Evolutionary conservation across 2,113 vertebrate genomes (phyloP).

Genomic region (Andinoacara biseriatus): DNA sequence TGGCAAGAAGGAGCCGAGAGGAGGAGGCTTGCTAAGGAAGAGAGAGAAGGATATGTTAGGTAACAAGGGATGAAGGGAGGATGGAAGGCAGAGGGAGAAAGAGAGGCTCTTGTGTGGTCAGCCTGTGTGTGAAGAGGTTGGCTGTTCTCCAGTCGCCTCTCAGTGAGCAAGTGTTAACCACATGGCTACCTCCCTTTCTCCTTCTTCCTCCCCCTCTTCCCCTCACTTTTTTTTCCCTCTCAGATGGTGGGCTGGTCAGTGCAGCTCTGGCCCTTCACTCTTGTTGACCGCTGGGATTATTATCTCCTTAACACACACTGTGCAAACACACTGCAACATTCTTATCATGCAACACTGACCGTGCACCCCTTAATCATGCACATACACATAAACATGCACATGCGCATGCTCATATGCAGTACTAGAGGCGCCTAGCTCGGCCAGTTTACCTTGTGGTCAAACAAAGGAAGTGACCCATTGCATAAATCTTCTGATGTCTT

Average conservation of each 20-base stretch:
- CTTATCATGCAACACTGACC: conserved; percentile 64
- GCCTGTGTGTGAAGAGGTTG: conserved; percentile 79
- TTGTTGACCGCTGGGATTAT: conserved; percentile 79
- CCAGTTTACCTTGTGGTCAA: conserved; percentile 49
- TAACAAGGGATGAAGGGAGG: conserved; percentile 72
- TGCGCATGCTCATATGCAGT: conserved; percentile 19
- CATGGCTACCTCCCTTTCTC: conserved; percentile 75
- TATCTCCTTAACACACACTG: conserved; percentile 76
- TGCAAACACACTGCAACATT: conserved; percentile 72
- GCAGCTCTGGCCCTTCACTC: conserved; percentile 71
- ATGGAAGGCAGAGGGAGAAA: conserved; percentile 76
- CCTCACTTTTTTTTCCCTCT: conserved; percentile 47
- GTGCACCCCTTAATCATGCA: conserved; percentile 47
- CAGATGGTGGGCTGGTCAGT: conserved; percentile 73
- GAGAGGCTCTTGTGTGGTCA: conserved; percentile 80
- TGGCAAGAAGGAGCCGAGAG: conserved; percentile 31
- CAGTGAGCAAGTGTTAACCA: conserved; percentile 81
- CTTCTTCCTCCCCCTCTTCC: conserved; percentile 43
- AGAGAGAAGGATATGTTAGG: conserved; percentile 72
- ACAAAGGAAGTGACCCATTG: conserved; percentile 57
- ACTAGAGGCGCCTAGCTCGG: conserved; percentile 15
- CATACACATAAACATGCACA: not conserved
- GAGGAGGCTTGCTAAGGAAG: conserved; percentile 58
- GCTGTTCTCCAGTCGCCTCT: conserved; percentile 77
- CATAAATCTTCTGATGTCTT: conserved; percentile 12